Conservation (phyloP, 1,140 invertebrate genomes). For the Geopemphigus sp. region DNA sequence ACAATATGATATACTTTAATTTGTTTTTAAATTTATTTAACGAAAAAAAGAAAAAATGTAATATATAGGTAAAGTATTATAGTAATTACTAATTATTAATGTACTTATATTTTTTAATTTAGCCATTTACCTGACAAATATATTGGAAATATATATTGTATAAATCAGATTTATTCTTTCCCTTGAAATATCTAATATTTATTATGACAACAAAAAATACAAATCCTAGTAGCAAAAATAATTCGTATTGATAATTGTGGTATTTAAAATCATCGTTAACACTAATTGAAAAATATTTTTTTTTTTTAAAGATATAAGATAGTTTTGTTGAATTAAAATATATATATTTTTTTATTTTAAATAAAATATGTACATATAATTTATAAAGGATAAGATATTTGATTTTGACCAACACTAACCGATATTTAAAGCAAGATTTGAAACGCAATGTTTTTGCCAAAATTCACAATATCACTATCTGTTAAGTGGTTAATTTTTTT, state of each 20-base stretch:
- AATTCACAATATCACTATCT: neutral
- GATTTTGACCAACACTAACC: neutral
- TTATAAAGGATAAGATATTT: constrained; percentile 13
- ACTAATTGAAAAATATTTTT: no score
- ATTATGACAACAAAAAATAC: no score
- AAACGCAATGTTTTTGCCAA: neutral
- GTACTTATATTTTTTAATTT: constrained; percentile 34
- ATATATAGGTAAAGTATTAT: neutral
- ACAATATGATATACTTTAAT: neutral
- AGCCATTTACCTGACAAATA: constrained; percentile 29
- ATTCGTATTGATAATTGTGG: no score
- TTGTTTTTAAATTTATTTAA: neutral
- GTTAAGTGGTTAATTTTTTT: neutral
- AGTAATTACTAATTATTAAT: constrained; percentile 1
- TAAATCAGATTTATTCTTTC: neutral
- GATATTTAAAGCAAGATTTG: no score
- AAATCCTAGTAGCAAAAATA: no score
- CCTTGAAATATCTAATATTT: no score
- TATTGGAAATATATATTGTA: neutral
- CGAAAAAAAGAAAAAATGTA: neutral
- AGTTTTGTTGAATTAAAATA: constrained; percentile 2
- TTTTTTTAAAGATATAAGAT: neutral
- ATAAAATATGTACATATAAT: constrained; percentile 15
- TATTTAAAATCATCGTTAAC: no score
- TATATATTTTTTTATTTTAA: constrained; percentile 13